Evolutionary conservation across 2,113 vertebrate genomes (phyloP).

Genomic region (Mormoops blainvillei): DNA sequence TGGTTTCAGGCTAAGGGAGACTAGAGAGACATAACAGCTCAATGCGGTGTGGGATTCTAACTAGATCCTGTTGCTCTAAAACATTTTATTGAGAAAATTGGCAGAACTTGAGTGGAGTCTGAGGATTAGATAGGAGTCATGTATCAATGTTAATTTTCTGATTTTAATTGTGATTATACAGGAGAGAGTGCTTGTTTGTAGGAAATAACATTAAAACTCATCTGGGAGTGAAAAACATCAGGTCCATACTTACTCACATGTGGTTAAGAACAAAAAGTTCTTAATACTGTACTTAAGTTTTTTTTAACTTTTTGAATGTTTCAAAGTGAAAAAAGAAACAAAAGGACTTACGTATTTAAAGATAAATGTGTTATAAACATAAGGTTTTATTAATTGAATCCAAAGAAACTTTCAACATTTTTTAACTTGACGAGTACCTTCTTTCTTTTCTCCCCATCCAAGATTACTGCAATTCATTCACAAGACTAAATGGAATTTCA

Average conservation of each 20-base stretch:
- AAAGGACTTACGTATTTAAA: constrained; percentile 27
- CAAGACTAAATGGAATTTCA: constrained; percentile 34
- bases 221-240: not conserved
- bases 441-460: constrained; percentile 7
- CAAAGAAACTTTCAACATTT: constrained; percentile 24
- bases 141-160: not conserved
- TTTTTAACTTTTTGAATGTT: not conserved
- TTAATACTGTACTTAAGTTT: not conserved
- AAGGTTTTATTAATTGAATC: constrained; percentile 57
- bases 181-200: not conserved
- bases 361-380: constrained; percentile 18
- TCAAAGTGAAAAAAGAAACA: not conserved
- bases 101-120: not conserved
- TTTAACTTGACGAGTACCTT: not conserved
- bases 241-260: not conserved
- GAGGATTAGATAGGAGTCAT: not conserved
- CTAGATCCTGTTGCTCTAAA: not conserved
- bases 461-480: constrained; percentile 44
- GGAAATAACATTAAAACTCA: not conserved
- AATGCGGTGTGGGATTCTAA: not conserved
- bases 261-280: not conserved
- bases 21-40: not conserved
- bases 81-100: not conserved
- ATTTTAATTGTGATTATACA: not conserved
- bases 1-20: not conserved